Evolutionary conservation across 2,113 vertebrate genomes (phyloP).

Genomic region (Gorsachius goisagi): DNA sequence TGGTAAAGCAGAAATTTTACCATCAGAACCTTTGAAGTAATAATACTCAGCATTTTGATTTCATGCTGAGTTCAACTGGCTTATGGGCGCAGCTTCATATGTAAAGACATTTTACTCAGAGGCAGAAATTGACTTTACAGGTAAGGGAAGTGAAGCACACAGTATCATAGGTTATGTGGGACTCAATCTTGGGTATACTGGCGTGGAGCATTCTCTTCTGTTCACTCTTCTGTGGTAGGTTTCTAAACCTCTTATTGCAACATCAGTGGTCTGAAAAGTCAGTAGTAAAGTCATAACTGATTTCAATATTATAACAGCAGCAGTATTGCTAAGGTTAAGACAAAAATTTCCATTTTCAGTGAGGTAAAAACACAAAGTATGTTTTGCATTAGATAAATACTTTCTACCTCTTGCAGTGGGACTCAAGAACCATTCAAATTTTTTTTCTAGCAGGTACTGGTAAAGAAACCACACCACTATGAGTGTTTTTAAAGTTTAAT

Average conservation of each 20-base stretch:
- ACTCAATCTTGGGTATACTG: background rate
- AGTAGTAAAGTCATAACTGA: background rate
- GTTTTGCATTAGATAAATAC: background rate
- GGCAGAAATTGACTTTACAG: background rate
- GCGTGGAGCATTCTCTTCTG: background rate
- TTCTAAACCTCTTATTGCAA: background rate
- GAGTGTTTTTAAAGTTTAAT: background rate
- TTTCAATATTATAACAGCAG: background rate
- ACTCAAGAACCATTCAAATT: background rate
- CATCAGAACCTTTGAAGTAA: background rate
- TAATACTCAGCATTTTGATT: background rate
- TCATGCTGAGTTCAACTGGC: background rate
- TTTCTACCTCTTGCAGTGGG: background rate
- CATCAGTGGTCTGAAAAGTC: background rate
- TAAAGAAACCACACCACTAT: background rate
- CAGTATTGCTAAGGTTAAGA: background rate
- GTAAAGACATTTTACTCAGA: background rate
- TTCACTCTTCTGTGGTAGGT: background rate
- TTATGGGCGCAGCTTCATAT: background rate
- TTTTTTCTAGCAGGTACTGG: background rate
- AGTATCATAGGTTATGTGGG: background rate
- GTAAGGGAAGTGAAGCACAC: background rate
- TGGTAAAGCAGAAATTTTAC: background rate
- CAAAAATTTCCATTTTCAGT: slow-evolving; percentile 7
- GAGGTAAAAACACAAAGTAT: background rate